Evolutionary conservation across 2,888 invertebrate genomes (phyloP), one percentile per base, ranked within the genome.

Genomic region (Yponomeuta plumbellus): DNA sequence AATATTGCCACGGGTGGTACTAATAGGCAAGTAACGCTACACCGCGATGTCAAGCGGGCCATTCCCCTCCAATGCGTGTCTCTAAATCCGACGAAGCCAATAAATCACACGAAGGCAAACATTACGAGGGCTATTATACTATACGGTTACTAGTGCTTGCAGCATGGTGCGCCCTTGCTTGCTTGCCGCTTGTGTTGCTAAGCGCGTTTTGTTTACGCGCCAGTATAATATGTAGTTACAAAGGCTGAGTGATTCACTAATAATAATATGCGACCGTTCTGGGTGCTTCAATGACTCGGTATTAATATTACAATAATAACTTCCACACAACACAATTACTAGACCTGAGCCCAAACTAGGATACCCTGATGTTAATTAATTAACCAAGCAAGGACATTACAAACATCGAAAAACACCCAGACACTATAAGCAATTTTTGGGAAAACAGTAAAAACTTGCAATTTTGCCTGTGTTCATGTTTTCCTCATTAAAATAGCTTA

Each of bases 71-170:
- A 77, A 78, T 85, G 85, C 86, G 86, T 86, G 88, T 78, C 81
- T 83, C 81, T 84, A 91, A 91, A 92, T 90, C 91, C 91, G 77
- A 76, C 84, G 89, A 86, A 89, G 88, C 89, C 89, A 86, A 91
- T 92, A 91, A 90, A 91, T 90, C 91, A 91, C 91, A 92, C 91
- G 91, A 87, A 91, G 80, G 85, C 85, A 91, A 90, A 90, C 90
- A 89, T 77, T 79, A 78, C 80, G 81, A 86, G 83, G 86, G 84
- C 80, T 82, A 83, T 84, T 83, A 79, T 86, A 84, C 83, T 66
- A 23, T 86, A 86, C 80, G 81, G 85, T 86, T 85, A 83, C 85
- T 76, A 77, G 81, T 22, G 22, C 79, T 83, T 76, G 77, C 74
- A 71, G 69, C 34, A 17, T 20, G 44, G 44, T 52, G 21, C 26